Evolutionary conservation across 92 coral and sea anemone species (phyloP).

Genomic region (Palythoa grandiflora): DNA sequence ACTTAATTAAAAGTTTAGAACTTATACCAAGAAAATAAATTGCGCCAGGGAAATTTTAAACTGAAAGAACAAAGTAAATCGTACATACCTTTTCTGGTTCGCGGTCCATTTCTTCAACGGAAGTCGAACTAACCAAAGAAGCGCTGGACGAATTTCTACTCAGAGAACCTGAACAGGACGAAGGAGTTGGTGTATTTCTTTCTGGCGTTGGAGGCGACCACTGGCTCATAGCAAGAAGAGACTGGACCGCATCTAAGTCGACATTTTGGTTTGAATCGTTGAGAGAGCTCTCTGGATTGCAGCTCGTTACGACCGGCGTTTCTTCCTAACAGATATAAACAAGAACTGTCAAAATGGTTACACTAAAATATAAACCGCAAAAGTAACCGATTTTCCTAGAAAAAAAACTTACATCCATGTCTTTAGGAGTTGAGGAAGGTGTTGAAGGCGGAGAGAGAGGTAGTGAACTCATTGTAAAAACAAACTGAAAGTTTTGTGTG

Average conservation of each 20-base stretch:
- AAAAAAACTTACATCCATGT: constrained; percentile 86
- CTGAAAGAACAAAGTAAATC: background rate
- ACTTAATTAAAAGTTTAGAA: background rate
- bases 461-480: constrained; percentile 80
- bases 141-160: constrained; percentile 96
- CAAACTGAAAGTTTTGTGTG: constrained; percentile 55
- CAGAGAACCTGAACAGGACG: constrained; percentile 79
- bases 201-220: constrained; percentile 98
- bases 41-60: background rate
- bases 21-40: background rate
- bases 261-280: constrained; percentile 70
- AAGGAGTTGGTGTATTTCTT: constrained; percentile 85
- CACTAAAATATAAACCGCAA: background rate
- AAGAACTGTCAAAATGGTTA: constrained; percentile 18
- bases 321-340: constrained; percentile 68
- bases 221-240: constrained; percentile 97
- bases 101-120: constrained; percentile 59
- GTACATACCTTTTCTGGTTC: constrained; percentile 38
- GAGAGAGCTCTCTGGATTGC: constrained; percentile 59
- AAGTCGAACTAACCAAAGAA: constrained; percentile 80
- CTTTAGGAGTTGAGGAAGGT: constrained; percentile 85
- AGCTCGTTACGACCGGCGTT: constrained; percentile 61
- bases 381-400: background rate
- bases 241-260: constrained; percentile 97
- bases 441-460: constrained; percentile 99